Percentiles rank a stretch among this genome's conserved stretches.
These are phyloP conservation scores for Macaria liturata DNA, from an alignment of 2,888 invertebrate genomes.

Conservation along the genomic window DNA sequence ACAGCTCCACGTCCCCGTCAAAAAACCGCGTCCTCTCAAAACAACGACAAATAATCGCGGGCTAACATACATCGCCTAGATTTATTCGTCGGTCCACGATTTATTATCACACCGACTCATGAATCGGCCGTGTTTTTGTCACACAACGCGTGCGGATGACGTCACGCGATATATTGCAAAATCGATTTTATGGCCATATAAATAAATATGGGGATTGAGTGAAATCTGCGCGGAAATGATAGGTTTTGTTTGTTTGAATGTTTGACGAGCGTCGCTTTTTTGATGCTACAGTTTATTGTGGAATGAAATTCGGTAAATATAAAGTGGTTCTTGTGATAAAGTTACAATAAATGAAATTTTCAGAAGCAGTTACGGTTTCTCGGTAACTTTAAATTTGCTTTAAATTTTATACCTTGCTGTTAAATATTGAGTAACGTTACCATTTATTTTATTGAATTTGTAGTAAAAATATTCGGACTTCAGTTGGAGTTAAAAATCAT, in stretches of 20 bases:
- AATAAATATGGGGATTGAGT: conserved; percentile 50
- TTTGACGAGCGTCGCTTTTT: too few species aligned
- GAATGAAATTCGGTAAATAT: too few species aligned
- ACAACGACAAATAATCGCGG: conserved; percentile 45
- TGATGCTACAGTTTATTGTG: too few species aligned
- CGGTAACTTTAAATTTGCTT: too few species aligned
- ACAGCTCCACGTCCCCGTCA: conserved; percentile 8
- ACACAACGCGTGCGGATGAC: conserved; percentile 49
- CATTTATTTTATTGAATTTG: too few species aligned
- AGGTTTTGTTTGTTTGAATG: not conserved
- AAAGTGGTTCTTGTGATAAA: too few species aligned
- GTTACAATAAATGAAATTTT: too few species aligned
- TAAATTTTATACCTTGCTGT: too few species aligned
- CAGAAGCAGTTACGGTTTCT: too few species aligned
- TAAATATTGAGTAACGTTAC: too few species aligned
- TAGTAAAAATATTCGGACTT: too few species aligned
- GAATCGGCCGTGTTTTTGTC: conserved; percentile 55
- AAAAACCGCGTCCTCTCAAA: conserved; percentile 27
- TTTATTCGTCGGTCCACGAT: conserved; percentile 51
- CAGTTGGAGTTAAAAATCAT: too few species aligned
- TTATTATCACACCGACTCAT: conserved; percentile 52
- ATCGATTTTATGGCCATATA: conserved; percentile 50
- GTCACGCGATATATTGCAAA: conserved; percentile 47
- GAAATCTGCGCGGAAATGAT: conserved; percentile 29
- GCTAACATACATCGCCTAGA: conserved; percentile 50